Evolutionary conservation across 2,888 invertebrate species (phyloP).

Genomic region (Melinaea marsaeus): DNA sequence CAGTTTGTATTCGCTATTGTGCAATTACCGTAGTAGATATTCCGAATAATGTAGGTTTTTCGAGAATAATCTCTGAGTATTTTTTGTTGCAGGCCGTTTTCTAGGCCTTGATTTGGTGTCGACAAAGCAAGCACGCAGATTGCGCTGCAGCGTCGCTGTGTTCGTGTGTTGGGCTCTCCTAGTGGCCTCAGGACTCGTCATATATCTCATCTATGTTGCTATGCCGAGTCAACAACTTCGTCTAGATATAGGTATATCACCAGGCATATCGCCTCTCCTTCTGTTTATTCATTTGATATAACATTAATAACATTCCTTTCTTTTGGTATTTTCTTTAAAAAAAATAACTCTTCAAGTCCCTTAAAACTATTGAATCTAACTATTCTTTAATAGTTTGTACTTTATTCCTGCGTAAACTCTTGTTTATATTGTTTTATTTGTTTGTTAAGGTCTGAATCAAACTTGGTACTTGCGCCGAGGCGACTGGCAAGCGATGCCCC

Average conservation of each 20-base stretch:
- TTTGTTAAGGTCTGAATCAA: constrained; percentile 56
- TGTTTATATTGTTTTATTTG: constrained; percentile 1
- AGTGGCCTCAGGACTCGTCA: constrained; percentile 52
- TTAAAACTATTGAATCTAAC: too few species aligned
- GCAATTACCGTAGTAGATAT: not conserved
- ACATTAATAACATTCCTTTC: not conserved
- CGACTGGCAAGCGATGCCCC: constrained; percentile 63
- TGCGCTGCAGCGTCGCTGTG: constrained; percentile 67
- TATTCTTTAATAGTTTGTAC: too few species aligned
- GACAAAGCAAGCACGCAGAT: constrained; percentile 46
- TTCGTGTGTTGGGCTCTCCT: constrained; percentile 68
- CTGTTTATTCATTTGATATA: not conserved
- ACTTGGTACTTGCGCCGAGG: constrained; percentile 64
- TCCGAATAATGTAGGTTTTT: constrained; percentile 6
- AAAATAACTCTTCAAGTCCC: too few species aligned
- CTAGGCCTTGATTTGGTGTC: constrained; percentile 66
- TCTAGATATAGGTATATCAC: constrained; percentile 57
- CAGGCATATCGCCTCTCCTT: not conserved
- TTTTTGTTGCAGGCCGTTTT: constrained; percentile 60
- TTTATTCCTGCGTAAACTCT: too few species aligned
- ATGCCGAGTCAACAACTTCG: constrained; percentile 42
- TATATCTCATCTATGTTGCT: constrained; percentile 51
- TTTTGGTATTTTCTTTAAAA: too few species aligned
- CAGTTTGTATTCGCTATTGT: too few species aligned
- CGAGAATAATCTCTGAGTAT: constrained; percentile 32